phyloP scores from a whole-genome alignment of 2,888 invertebrate genomes.

The Melanostoma scalare region DNA sequence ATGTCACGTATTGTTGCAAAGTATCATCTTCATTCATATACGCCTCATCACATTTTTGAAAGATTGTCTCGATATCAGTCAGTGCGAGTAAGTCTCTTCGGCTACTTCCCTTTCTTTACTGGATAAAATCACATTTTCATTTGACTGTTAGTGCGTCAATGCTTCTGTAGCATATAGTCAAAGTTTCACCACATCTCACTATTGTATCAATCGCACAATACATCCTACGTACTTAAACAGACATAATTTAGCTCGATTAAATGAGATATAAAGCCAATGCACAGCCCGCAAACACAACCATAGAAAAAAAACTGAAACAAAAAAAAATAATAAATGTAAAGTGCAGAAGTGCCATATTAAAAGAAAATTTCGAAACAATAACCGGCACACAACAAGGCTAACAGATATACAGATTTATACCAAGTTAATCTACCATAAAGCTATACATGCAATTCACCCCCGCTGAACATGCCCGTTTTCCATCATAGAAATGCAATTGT shows the following conservation, averaged over 20 bases:
- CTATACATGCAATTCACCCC: conserved; percentile 9
- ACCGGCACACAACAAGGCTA: conserved; percentile 19
- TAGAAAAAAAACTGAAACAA: not conserved
- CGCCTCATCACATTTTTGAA: too few species aligned
- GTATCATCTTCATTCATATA: too few species aligned
- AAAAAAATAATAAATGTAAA: not conserved
- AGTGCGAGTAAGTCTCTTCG: too few species aligned
- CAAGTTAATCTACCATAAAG: conserved; percentile 32
- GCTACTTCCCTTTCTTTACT: too few species aligned
- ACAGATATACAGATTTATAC: conserved; percentile 14
- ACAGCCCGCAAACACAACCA: not conserved
- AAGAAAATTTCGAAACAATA: conserved; percentile 42
- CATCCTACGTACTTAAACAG: not conserved
- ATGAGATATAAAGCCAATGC: conserved; percentile 8
- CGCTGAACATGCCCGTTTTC: conserved; percentile 1
- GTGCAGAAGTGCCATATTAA: conserved; percentile 8
- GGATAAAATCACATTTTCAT: conserved; percentile 16
- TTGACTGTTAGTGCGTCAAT: conserved; percentile 10
- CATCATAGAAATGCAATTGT: conserved; percentile 43
- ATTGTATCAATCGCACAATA: conserved; percentile 16
- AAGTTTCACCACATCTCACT: conserved; percentile 23
- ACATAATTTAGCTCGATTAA: not conserved
- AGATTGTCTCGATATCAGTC: too few species aligned
- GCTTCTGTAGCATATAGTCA: not conserved
- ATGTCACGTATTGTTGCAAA: too few species aligned